Base-by-base conservation (phyloP, 2,797 vertebrate species). In the Fundulus diaphanus region DNA sequence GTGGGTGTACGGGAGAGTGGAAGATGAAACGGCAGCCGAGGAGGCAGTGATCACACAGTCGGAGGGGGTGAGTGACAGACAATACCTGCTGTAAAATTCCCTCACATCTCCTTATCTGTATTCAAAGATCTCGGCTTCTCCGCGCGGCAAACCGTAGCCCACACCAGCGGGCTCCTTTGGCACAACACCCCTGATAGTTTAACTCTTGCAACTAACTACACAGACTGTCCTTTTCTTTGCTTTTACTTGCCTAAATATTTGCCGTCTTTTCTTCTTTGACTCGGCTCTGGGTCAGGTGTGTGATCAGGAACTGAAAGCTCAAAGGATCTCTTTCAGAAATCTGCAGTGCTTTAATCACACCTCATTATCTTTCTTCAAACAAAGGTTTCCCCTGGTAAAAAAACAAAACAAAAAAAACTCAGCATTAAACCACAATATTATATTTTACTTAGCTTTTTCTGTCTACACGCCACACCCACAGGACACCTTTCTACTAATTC, bases 101-200 rank as follows among this genome's bases (percentile, higher is more conserved):
- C 92, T 96, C 95, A 95, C 92, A 93, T 96, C 92, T 95, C 87
- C 95, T 96, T 89, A 92, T 96, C 95, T 94, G 90, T 94, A 93
- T 96, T 95, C 93, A 94, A 92, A 93, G 93, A 91, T 93, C 87
- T 93, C 88, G 92, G 93, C 93, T 94, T 91, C 90, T 93, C 86
- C 91, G 86, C 89, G 81, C 85, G 76, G 88, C 92, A 92, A 93
- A 94, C 91, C 85, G 88, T 89, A 90, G 92, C 89, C 90, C 83
- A 85, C 91, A 92, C 92, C 90, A 88, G 77, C 83, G 85, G 88
- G 87, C 89, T 90, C 86, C 92, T 94, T 91, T 85, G 88, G 90
- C 76, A 74, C 85, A 66, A 93, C 84, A 84, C 89, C 91, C 87
- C 73, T 72, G 84, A 93, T 90, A 91, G 88, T 93, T 90, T 92